phyloP scores from a whole-genome alignment of 2,113 vertebrate genomes.

The Mohoua ochrocephala region DNA sequence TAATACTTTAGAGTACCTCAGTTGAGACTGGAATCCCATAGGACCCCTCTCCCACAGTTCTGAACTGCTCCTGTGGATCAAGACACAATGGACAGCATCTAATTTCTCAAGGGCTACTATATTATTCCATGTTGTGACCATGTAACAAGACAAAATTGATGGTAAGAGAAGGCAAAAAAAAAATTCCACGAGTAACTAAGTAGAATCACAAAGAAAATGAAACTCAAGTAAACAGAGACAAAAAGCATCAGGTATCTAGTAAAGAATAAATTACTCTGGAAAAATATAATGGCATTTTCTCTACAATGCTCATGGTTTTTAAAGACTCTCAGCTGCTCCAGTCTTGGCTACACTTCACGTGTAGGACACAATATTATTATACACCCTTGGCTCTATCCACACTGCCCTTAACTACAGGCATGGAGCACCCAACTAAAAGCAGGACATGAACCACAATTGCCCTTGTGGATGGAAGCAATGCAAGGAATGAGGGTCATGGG shows the following conservation, averaged over 20 bases:
- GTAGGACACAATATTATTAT: background rate
- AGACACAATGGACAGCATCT: background rate
- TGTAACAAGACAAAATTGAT: background rate
- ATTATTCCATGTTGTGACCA: background rate
- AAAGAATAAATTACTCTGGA: background rate
- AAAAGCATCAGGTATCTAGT: background rate
- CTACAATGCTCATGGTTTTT: background rate
- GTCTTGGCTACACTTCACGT: background rate
- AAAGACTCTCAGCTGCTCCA: background rate
- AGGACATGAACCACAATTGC: background rate
- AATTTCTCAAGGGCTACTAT: background rate
- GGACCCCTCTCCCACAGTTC: background rate
- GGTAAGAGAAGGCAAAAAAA: background rate
- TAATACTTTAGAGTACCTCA: background rate
- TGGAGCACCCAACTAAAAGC: background rate
- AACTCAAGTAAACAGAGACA: background rate
- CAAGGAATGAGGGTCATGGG: background rate
- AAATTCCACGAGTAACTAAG: background rate
- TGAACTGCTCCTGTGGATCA: background rate
- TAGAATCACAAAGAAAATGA: background rate
- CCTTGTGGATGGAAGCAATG: background rate
- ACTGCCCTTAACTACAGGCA: background rate
- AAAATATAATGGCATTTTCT: background rate
- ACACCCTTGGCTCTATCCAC: background rate
- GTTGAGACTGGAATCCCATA: background rate